Conservation (phyloP, 2,888 invertebrate genomes). For the Morpho achilles region DNA sequence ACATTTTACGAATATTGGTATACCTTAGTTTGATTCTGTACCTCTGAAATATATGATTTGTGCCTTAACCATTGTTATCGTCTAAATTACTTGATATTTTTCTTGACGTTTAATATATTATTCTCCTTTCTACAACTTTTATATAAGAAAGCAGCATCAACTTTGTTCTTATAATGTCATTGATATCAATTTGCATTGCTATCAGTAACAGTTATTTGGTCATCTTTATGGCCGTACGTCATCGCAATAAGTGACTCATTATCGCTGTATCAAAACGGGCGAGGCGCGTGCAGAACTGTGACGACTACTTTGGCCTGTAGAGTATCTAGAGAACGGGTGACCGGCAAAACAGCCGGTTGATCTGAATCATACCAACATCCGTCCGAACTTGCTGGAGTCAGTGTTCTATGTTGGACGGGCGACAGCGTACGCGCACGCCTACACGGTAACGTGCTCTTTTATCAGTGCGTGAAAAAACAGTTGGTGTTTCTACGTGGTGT, state of each 20-base stretch:
- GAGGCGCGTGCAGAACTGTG: constrained; percentile 32
- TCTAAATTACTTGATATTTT: no score
- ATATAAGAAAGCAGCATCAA: no score
- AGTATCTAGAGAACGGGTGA: constrained; percentile 52
- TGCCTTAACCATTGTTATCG: no score
- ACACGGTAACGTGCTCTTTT: constrained; percentile 52
- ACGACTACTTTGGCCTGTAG: constrained; percentile 39
- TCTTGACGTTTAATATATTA: no score
- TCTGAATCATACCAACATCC: constrained; percentile 64
- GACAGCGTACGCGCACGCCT: constrained; percentile 56
- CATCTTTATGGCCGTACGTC: constrained; percentile 18
- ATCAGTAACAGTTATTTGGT: constrained; percentile 5
- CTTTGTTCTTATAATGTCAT: constrained; percentile 5
- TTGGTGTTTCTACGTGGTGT: constrained; percentile 41
- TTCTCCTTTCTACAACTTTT: no score
- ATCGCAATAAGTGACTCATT: constrained; percentile 25
- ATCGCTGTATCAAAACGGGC: constrained; percentile 17
- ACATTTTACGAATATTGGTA: no score
- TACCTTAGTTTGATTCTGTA: no score
- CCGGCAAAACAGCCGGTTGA: constrained; percentile 40
- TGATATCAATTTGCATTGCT: constrained; percentile 1
- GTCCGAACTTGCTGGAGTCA: constrained; percentile 46
- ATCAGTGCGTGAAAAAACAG: constrained; percentile 60
- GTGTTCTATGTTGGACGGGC: constrained; percentile 45
- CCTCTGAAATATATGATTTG: no score